A percentile compares a stretch with the other conserved stretches of the same genome.
Conservation (phyloP, 2,888 invertebrate species). For the Cephalotes varians region DNA sequence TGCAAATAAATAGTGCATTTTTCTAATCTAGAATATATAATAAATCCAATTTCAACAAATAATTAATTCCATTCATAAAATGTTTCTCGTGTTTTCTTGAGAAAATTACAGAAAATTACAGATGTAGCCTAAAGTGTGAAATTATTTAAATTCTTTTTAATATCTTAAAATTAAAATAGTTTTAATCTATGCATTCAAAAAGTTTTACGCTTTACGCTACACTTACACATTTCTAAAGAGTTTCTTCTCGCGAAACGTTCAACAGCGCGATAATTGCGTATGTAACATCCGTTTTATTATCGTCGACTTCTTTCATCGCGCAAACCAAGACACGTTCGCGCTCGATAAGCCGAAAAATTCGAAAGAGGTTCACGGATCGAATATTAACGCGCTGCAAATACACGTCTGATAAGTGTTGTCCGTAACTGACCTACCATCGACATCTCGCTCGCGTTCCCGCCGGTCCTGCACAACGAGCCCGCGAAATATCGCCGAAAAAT, state of each 20-base stretch:
- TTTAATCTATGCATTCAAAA: background rate
- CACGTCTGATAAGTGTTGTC: slow-evolving; percentile 25
- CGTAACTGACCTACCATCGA: slow-evolving; percentile 56
- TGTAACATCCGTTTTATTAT: slow-evolving; percentile 20
- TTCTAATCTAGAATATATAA: background rate
- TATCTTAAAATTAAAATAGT: background rate
- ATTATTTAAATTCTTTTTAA: background rate
- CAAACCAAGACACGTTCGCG: slow-evolving; percentile 29
- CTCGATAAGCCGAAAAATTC: slow-evolving; percentile 26
- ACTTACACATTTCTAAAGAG: background rate
- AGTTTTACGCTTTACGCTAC: background rate
- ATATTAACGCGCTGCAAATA: background rate
- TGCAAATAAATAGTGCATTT: background rate
- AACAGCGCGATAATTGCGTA: background rate
- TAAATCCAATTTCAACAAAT: background rate
- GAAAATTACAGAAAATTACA: background rate
- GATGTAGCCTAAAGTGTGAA: no score
- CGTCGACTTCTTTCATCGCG: slow-evolving; percentile 12
- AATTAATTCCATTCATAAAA: background rate
- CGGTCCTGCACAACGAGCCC: background rate
- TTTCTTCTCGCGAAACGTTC: background rate
- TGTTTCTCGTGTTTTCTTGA: background rate
- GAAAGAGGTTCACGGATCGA: background rate
- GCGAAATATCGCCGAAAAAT: background rate
- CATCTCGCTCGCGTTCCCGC: background rate